Percentiles rank a stretch among this genome's conserved stretches.
These are phyloP conservation scores for Chesias legatella DNA, from an alignment of 2,888 invertebrate genomes.

Conservation along the genomic window DNA sequence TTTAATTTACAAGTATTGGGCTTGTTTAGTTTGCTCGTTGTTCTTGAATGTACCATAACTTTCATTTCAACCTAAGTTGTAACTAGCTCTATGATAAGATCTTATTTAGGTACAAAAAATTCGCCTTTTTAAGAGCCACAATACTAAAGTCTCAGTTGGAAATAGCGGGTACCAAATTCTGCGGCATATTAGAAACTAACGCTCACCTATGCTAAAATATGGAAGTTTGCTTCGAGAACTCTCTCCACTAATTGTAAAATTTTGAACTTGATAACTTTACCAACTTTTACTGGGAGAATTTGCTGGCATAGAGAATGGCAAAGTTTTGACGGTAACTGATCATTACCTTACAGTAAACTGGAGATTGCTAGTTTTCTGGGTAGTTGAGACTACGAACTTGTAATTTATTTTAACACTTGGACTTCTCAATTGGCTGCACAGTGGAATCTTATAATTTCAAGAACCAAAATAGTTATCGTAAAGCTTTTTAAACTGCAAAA, in stretches of 20 bases:
- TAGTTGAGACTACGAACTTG: slow-evolving; percentile 3
- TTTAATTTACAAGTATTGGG: too few species aligned
- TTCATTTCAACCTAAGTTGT: too few species aligned
- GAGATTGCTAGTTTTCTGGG: slow-evolving; percentile 27
- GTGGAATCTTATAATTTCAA: too few species aligned
- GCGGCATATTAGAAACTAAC: slow-evolving; percentile 56
- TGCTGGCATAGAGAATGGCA: slow-evolving; percentile 33
- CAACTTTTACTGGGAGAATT: slow-evolving; percentile 28
- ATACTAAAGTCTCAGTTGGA: slow-evolving; percentile 47
- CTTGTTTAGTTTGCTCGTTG: too few species aligned
- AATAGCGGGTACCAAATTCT: slow-evolving; percentile 53
- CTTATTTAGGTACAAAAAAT: background rate
- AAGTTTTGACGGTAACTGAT: slow-evolving; percentile 50
- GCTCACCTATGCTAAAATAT: slow-evolving; percentile 62
- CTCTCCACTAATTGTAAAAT: slow-evolving; percentile 64
- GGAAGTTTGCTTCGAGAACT: slow-evolving; percentile 48
- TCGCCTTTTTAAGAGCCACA: slow-evolving; percentile 36
- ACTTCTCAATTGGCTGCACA: background rate
- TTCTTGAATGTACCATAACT: too few species aligned
- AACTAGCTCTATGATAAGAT: too few species aligned
- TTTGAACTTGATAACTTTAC: slow-evolving; percentile 60
- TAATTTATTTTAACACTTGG: background rate
- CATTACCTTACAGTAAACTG: slow-evolving; percentile 32
- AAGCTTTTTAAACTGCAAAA: too few species aligned
- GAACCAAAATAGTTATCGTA: too few species aligned